Evolutionary conservation across 64 coral and sea anemone species (phyloP), one percentile per base, ranked within the genome.

Genomic region (Porites australiensis): DNA sequence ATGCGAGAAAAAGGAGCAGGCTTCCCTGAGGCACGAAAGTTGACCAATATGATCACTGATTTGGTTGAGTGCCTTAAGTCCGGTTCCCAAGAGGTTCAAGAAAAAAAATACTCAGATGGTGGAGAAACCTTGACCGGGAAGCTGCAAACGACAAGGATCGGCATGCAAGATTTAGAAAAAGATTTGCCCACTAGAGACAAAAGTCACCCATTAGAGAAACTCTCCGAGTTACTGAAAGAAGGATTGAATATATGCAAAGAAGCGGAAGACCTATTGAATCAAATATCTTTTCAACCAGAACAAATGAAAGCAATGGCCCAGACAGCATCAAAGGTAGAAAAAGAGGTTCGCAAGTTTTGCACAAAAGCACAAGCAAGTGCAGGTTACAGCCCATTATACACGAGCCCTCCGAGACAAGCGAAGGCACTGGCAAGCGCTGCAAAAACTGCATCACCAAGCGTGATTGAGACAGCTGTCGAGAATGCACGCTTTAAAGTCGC

Each of bases 361-460:
- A 79, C 0, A 22, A 79, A 79, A 79, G 45, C 11, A 21, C 3
- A 16, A 1, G n/a, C 76, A 79, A 79, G 58, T 18, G 45, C 21
- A 59, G 50, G 2, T 7, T 2, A 3, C 2, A 44, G 37, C 13
- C 76, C 76, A 16, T 1, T 58, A 0, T 0, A 19, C 45, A 79
- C 76, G 16, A 79, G 27, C 4, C 51, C 76, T 23, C 76, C 76
- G 58, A 57, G 52, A 16, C 76, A 79, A 54, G 76, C 76, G 58
- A 75, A 1, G 47, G 58, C 22, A 7, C 54, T 79, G 76, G 76
- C 50, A 18, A 58, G 11, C 3, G n/a, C 51, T 58, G 51, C 50
- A 1, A 23, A 58, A n/a, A 57, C 76, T 44, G 15, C 1, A 6
- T 58, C 51, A 10, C 4, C 50, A 79, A 79, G 76, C 58, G 51